Evolutionary conservation across 2,113 vertebrate genomes (phyloP), one percentile per base, ranked within the genome.

Genomic region (Ammodytes marinus): DNA sequence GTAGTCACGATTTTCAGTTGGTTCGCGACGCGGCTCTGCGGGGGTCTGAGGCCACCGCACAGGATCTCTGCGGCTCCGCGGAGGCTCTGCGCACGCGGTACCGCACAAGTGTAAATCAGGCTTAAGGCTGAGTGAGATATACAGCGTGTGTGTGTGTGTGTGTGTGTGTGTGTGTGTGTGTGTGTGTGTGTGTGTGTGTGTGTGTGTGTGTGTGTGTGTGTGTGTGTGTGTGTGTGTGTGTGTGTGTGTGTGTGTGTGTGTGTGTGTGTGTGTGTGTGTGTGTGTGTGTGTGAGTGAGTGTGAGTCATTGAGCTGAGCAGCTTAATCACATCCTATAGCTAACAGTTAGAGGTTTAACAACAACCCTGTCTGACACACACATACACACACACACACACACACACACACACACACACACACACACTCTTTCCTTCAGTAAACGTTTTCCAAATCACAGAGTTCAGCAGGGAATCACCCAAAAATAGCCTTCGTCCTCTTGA

Each of bases 301-400:
- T n/a, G n/a, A n/a, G n/a, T 74, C 70, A 59, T 0, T 45, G 79
- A 82, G 70, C 74, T 35, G 75, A 82, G 86, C 86, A 80, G 88
- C 82, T 85, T 89, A 87, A 82, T 84, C 60, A 84, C 75, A 85
- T 77, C 88, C 79, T 85, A 82, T 77, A 86, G 85, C 69, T 86
- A 80, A 57, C 84, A 82, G 81, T 86, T n/a, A 78, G 84, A 67
- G 47, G 42, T 80, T 85, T 80, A 89, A 82, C 84, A 69, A 49
- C 79, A 86, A 2, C 63, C 55, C 68, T 49, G 59, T 52, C 71
- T 40, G 63, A 67, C 53, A 45, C 55, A 12, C 42, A 9, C 27
- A 27, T 2, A 27, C 27, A 27, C 27, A 27, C 27, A 27, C 27
- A 27, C 27, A 27, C 27, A 27, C 27, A 27, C 27, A 27, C 27